phyloP scores from a whole-genome alignment of 2,797 vertebrate species.

The Rhinogobio ventralis region DNA sequence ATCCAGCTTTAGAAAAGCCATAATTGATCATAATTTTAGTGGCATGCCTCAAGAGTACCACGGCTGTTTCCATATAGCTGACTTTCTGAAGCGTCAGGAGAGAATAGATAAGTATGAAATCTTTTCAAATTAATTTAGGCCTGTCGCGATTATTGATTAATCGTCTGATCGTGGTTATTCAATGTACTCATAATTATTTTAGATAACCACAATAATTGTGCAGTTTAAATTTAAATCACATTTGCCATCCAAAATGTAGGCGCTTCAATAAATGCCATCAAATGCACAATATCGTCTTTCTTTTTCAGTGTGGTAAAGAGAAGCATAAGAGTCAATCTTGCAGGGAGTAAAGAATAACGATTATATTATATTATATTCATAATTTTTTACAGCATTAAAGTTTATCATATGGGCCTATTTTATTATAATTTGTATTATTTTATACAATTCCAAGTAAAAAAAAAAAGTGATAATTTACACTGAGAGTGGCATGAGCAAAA shows the following conservation, averaged over 20 bases:
- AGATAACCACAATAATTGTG: neutral
- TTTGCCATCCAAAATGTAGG: neutral
- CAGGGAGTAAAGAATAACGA: too few relatives aligned
- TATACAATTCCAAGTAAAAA: neutral
- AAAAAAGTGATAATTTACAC: too few relatives aligned
- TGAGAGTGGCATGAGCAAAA: neutral
- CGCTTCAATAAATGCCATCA: neutral
- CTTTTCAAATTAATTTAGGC: neutral
- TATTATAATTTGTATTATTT: too few relatives aligned
- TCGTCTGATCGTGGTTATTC: neutral
- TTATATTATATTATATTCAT: neutral
- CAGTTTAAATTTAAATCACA: neutral
- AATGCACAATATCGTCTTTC: neutral
- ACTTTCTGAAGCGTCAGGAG: slow-evolving; percentile 17
- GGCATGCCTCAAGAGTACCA: slow-evolving; percentile 65
- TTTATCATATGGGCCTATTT: neutral
- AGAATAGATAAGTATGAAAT: neutral
- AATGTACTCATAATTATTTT: neutral
- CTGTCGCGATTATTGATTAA: neutral
- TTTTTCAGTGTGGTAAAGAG: neutral
- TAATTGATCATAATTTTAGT: slow-evolving; percentile 81
- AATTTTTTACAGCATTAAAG: neutral
- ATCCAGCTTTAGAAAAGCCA: slow-evolving; percentile 79
- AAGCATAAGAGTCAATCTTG: too few relatives aligned
- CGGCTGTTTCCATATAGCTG: slow-evolving; percentile 63